These are phyloP conservation scores for Myotis pilosus DNA, from an alignment of 2,797 vertebrate genomes.

Conservation along the genomic window DNA sequence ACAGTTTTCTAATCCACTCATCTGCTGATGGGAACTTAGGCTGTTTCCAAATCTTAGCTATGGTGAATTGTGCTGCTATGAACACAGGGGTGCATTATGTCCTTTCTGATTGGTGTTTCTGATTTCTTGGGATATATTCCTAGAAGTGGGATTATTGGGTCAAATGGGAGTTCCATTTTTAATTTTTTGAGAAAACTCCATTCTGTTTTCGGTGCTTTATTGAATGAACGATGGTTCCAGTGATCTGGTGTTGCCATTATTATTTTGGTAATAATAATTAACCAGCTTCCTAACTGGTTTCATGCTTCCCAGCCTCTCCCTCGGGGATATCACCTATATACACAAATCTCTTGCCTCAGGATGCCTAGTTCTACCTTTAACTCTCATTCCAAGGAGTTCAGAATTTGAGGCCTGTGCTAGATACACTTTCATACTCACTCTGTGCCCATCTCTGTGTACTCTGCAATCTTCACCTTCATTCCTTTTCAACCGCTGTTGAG, in stretches of 20 bases:
- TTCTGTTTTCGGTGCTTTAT: neutral
- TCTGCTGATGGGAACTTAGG: no score
- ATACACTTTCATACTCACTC: neutral
- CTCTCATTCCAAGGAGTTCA: neutral
- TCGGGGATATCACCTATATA: neutral
- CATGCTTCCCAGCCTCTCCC: neutral
- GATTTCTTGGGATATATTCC: no score
- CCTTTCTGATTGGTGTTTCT: no score
- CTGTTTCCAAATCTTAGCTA: no score
- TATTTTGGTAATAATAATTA: neutral
- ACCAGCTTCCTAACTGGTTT: neutral
- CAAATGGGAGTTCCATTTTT: no score
- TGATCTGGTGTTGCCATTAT: neutral
- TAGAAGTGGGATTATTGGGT: no score
- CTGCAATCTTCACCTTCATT: neutral
- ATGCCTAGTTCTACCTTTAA: neutral
- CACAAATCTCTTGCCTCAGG: neutral
- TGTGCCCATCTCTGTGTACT: neutral
- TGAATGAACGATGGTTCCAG: neutral
- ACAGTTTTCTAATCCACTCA: no score
- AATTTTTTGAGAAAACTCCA: no score
- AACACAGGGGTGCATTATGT: no score
- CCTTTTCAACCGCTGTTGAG: neutral
- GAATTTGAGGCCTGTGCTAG: neutral
- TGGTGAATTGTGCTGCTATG: no score